Evolutionary conservation across 2,888 invertebrate genomes (phyloP).

Genomic region (Nomada ruficornis): DNA sequence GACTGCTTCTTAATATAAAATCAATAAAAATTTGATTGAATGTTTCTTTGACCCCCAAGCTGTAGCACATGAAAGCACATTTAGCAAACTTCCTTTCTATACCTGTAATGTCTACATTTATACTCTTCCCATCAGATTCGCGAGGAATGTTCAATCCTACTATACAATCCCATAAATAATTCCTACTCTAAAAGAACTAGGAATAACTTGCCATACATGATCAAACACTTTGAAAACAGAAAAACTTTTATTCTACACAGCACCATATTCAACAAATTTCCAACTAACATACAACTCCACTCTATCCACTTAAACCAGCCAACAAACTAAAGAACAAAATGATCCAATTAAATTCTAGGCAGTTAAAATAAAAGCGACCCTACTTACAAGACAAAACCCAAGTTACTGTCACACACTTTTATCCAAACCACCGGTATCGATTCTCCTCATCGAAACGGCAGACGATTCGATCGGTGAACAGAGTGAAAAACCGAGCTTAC

Average conservation of each 20-base stretch:
- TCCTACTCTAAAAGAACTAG: background rate
- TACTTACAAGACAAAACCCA: too few relatives aligned
- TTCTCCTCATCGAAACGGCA: conserved; percentile 34
- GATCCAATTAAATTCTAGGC: too few relatives aligned
- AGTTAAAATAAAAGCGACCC: too few relatives aligned
- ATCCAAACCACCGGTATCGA: background rate
- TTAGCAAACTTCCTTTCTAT: background rate
- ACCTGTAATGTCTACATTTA: too few relatives aligned
- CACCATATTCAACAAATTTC: background rate
- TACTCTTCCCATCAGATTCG: too few relatives aligned
- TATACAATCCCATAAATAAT: conserved; percentile 6
- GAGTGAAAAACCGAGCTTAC: conserved; percentile 66
- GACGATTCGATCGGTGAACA: conserved; percentile 46
- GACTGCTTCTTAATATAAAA: too few relatives aligned
- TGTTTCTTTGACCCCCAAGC: conserved; percentile 2
- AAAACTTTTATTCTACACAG: background rate
- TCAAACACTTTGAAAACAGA: background rate
- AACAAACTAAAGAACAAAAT: too few relatives aligned
- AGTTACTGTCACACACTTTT: too few relatives aligned
- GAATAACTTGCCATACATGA: background rate
- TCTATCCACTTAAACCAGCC: background rate
- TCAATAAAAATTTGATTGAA: background rate
- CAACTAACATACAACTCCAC: background rate
- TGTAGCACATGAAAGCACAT: background rate
- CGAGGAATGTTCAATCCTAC: background rate